Percentiles rank a stretch among this genome's conserved stretches.
These are phyloP conservation scores for Sinodicranocentrus sp. DNA, from an alignment of 2,888 invertebrate species.

Conservation along the genomic window DNA sequence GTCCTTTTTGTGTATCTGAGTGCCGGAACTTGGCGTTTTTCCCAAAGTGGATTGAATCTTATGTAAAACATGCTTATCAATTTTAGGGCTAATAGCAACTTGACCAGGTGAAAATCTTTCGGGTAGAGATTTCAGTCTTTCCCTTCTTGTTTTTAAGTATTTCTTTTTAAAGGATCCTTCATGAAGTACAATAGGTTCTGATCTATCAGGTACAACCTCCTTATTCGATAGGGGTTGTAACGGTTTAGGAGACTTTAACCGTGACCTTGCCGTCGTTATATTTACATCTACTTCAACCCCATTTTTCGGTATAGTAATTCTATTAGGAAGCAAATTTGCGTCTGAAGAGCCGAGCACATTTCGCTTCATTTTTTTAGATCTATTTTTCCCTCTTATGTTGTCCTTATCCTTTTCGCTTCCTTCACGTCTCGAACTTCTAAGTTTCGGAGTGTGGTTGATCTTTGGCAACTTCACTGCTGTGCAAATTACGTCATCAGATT, in stretches of 20 bases:
- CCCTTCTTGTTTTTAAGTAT: neutral
- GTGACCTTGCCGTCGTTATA: slow-evolving; percentile 6
- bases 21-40: no score
- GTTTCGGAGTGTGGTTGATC: slow-evolving; percentile 29
- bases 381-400: neutral
- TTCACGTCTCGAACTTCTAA: neutral
- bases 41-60: neutral
- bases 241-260: neutral
- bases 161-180: neutral
- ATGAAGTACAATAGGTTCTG: neutral
- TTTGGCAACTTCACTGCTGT: slow-evolving; percentile 16
- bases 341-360: slow-evolving; percentile 45
- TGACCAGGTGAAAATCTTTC: neutral
- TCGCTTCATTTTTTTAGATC: slow-evolving; percentile 22
- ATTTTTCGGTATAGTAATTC: neutral
- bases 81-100: slow-evolving; percentile 16
- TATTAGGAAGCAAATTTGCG: slow-evolving; percentile 46
- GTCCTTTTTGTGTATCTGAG: no score
- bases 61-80: slow-evolving; percentile 9
- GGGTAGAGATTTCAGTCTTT: neutral
- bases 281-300: no score
- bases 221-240: no score
- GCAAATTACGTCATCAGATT: neutral
- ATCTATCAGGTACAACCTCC: neutral
- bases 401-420: slow-evolving; percentile 7